These are phyloP conservation scores for Entomobrya multifasciata DNA, from an alignment of 2,888 invertebrate genomes.

Conservation along the genomic window DNA sequence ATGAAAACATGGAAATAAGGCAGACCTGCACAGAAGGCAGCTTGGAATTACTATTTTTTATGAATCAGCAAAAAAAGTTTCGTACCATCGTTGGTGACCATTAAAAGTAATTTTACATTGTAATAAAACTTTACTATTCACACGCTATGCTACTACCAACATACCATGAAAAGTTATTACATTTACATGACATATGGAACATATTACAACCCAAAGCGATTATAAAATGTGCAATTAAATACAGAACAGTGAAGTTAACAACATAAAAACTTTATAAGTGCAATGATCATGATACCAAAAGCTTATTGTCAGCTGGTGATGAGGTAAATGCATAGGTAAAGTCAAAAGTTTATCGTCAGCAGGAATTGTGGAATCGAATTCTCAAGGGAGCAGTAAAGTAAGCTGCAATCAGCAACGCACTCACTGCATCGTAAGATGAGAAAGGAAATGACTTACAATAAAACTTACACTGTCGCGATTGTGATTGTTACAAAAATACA, in stretches of 20 bases:
- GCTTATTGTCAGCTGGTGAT: too few species aligned
- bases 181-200: not conserved
- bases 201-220: not conserved
- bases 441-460: too few species aligned
- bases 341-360: too few species aligned
- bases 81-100: conserved; percentile 30
- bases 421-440: too few species aligned
- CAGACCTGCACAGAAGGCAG: too few species aligned
- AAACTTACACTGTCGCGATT: too few species aligned
- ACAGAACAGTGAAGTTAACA: not conserved
- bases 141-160: not conserved
- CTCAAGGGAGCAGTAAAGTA: not conserved
- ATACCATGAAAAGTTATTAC: not conserved
- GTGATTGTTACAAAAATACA: too few species aligned
- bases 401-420: not conserved
- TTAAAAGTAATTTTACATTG: conserved; percentile 40
- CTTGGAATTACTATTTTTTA: too few species aligned
- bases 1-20: too few species aligned
- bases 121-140: conserved; percentile 40
- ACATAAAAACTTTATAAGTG: not conserved
- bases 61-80: conserved; percentile 8
- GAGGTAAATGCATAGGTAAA: not conserved
- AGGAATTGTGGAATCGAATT: too few species aligned
- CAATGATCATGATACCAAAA: too few species aligned
- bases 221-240: conserved; percentile 1